Conservation (phyloP, 2,888 invertebrate genomes). For the Biston betularia region DNA sequence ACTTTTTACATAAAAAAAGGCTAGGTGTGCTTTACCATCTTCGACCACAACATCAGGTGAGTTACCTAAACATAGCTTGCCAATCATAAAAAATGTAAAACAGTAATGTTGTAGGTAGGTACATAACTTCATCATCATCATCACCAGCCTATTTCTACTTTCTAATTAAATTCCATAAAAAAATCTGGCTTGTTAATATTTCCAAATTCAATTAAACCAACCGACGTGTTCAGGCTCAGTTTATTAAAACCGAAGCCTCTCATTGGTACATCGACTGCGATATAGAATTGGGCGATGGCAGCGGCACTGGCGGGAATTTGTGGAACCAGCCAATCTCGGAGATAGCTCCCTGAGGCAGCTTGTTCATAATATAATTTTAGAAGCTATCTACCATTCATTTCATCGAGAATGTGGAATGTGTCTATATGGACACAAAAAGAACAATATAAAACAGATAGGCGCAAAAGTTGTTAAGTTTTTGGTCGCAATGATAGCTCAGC, state of each 20-base stretch:
- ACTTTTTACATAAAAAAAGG: too few species aligned
- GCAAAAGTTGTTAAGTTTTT: too few species aligned
- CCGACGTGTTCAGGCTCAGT: slow-evolving; percentile 19
- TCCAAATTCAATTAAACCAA: slow-evolving; percentile 36
- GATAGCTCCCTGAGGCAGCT: slow-evolving; percentile 24
- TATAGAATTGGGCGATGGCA: slow-evolving; percentile 32
- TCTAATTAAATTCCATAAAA: background rate
- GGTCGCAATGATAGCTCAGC: too few species aligned
- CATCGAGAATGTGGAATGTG: slow-evolving; percentile 7
- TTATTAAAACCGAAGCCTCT: slow-evolving; percentile 34
- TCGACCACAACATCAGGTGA: too few species aligned
- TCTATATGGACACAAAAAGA: background rate
- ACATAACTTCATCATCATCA: too few species aligned
- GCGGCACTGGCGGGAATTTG: slow-evolving; percentile 28
- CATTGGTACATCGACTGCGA: slow-evolving; percentile 39
- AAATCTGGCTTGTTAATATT: background rate
- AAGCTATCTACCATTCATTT: slow-evolving; percentile 16
- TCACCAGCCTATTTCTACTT: too few species aligned
- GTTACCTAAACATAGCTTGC: too few species aligned
- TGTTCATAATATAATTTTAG: slow-evolving; percentile 22
- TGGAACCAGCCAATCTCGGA: slow-evolving; percentile 33
- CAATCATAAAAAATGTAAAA: too few species aligned
- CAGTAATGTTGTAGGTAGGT: too few species aligned
- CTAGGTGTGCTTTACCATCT: too few species aligned
- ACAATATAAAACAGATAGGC: too few species aligned